Evolutionary conservation across 2,888 invertebrate genomes (phyloP).

Genomic region (Xestobium rufovillosum): DNA sequence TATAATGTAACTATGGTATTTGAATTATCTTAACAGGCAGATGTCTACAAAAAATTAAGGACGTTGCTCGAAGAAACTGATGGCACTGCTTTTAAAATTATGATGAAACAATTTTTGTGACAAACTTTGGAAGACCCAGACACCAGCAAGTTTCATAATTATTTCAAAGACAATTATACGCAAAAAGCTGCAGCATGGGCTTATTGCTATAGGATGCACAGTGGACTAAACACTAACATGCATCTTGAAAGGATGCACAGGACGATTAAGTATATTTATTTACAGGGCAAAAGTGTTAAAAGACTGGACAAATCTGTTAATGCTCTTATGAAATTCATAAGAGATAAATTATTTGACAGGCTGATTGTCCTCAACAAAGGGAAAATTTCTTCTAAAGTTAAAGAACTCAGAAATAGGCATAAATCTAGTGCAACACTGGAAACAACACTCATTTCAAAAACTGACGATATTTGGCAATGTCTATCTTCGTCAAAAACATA

Average conservation of each 20-base stretch:
- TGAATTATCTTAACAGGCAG: too few relatives aligned
- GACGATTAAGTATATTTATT: too few relatives aligned
- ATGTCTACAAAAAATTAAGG: conserved; percentile 18
- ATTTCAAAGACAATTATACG: conserved; percentile 19
- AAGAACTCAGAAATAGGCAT: too few relatives aligned
- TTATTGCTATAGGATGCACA: conserved; percentile 20
- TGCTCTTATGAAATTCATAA: conserved; percentile 23
- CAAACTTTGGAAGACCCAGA: conserved; percentile 18
- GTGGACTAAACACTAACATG: conserved; percentile 26
- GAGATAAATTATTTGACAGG: conserved; percentile 24
- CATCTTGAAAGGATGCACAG: conserved; percentile 26
- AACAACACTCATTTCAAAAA: conserved; percentile 2
- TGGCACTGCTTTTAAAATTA: conserved; percentile 15
- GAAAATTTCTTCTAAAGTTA: too few relatives aligned
- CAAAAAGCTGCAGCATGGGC: conserved; percentile 22
- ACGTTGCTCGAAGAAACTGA: conserved; percentile 19
- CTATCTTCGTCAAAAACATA: conserved; percentile 9
- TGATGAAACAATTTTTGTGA: conserved; percentile 12
- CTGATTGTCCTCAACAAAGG: too few relatives aligned
- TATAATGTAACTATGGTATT: too few relatives aligned
- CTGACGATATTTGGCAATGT: conserved; percentile 13
- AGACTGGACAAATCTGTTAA: conserved; percentile 23
- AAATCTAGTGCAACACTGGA: conserved; percentile 11
- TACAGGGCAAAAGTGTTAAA: too few relatives aligned
- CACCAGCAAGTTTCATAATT: conserved; percentile 18